phyloP scores from a whole-genome alignment of 92 coral and sea anemone genomes.

The Porites rus region DNA sequence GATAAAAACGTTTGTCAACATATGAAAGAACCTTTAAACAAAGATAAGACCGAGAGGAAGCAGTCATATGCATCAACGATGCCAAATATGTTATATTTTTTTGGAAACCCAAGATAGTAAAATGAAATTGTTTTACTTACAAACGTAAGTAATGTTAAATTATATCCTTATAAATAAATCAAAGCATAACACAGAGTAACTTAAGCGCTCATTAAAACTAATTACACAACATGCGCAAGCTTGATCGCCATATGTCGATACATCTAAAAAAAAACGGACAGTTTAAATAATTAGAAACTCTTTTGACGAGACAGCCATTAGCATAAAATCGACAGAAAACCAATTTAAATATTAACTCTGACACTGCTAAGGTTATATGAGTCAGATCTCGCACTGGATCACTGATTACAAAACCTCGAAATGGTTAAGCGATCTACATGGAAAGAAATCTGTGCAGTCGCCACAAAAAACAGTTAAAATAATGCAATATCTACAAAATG shows the following conservation, averaged over 20 bases:
- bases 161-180: neutral
- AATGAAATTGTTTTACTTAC: neutral
- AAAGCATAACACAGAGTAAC: neutral
- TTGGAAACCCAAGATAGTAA: neutral
- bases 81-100: neutral
- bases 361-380: neutral
- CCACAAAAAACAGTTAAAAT: too few relatives aligned
- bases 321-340: neutral
- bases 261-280: neutral
- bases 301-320: neutral
- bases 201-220: neutral
- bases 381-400: too few relatives aligned
- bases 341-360: neutral
- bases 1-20: too few relatives aligned
- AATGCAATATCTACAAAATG: too few relatives aligned
- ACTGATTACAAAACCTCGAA: too few relatives aligned
- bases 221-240: neutral
- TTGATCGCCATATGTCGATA: too few relatives aligned
- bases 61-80: neutral
- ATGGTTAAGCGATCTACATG: too few relatives aligned
- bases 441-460: too few relatives aligned
- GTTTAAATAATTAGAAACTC: neutral
- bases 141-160: neutral
- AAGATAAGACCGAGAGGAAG: neutral
- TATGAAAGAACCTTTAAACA: neutral